These are phyloP conservation scores for Penaeus monodon DNA, from an alignment of 2,888 invertebrate species.

Conservation along the genomic window DNA sequence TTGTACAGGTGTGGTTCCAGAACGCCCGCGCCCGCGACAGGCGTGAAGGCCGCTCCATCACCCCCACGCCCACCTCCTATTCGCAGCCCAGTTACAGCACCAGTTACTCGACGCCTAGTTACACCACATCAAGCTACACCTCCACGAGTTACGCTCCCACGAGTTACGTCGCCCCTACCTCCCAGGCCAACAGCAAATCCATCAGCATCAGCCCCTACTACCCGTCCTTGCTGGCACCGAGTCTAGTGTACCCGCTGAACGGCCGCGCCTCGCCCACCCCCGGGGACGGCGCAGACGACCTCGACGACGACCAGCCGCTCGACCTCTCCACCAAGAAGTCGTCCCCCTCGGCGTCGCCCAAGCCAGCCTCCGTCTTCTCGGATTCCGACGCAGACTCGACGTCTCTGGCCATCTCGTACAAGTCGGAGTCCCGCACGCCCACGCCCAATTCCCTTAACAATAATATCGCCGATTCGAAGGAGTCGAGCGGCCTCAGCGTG, in stretches of 20 bases:
- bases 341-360: slow-evolving; percentile 75
- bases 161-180: slow-evolving; percentile 52
- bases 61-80: slow-evolving; percentile 40
- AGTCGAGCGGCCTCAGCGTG: slow-evolving; percentile 22
- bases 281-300: slow-evolving; percentile 66
- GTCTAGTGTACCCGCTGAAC: slow-evolving; percentile 52
- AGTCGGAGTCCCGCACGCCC: slow-evolving; percentile 55
- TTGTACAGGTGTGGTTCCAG: slow-evolving; percentile 93
- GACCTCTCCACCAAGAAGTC: slow-evolving; percentile 89
- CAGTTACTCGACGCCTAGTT: slow-evolving; percentile 19
- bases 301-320: slow-evolving; percentile 81
- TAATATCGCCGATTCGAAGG: slow-evolving; percentile 44
- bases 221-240: slow-evolving; percentile 48
- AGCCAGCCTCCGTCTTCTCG: slow-evolving; percentile 71
- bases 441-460: slow-evolving; percentile 56
- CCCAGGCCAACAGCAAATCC: slow-evolving; percentile 39
- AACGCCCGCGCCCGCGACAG: slow-evolving; percentile 92
- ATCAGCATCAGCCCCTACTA: slow-evolving; percentile 52
- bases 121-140: slow-evolving; percentile 31
- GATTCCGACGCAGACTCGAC: slow-evolving; percentile 82
- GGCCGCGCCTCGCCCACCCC: slow-evolving; percentile 45
- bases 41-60: slow-evolving; percentile 75
- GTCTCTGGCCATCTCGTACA: slow-evolving; percentile 76
- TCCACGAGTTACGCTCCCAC: slow-evolving; percentile 50
- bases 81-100: slow-evolving; percentile 37